These are phyloP conservation scores for Melanotaenia boesemani DNA, from an alignment of 2,797 vertebrate genomes.

Conservation along the genomic window DNA sequence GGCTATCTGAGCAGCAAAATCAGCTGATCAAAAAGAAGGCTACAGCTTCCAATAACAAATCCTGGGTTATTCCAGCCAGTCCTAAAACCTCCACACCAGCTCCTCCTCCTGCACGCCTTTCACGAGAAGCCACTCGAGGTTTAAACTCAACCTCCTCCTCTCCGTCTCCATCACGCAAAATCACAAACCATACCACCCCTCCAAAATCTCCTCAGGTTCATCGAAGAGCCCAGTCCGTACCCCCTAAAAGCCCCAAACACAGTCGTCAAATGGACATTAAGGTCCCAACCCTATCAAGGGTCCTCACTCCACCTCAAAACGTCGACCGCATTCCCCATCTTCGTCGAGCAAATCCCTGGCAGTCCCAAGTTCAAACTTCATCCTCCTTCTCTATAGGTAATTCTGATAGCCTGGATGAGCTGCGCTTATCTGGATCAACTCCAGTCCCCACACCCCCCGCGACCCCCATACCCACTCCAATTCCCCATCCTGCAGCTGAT, in stretches of 20 bases:
- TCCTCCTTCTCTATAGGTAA: constrained; percentile 89
- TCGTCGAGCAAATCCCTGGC: constrained; percentile 87
- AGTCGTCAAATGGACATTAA: constrained; percentile 82
- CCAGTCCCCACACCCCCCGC: constrained; percentile 51
- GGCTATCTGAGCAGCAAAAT: constrained; percentile 90
- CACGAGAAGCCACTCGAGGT: constrained; percentile 80
- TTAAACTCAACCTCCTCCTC: constrained; percentile 80
- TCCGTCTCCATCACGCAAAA: constrained; percentile 85
- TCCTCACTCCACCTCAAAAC: constrained; percentile 85
- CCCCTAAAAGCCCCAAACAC: constrained; percentile 89
- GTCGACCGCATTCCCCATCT: constrained; percentile 92
- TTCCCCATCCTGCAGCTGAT: constrained; percentile 50
- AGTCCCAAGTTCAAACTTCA: constrained; percentile 87
- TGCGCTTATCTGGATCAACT: constrained; percentile 53
- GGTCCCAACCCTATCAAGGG: constrained; percentile 82
- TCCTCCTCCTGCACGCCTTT: constrained; percentile 65
- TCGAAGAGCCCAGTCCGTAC: constrained; percentile 83
- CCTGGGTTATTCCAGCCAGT: constrained; percentile 89
- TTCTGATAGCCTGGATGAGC: constrained; percentile 63
- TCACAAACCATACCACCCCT: constrained; percentile 61
- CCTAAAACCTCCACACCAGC: constrained; percentile 71
- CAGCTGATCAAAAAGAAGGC: constrained; percentile 86
- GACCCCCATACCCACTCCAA: constrained; percentile 43
- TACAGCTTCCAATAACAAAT: constrained; percentile 61
- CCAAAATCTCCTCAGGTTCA: constrained; percentile 84